Evolutionary conservation across 2,888 invertebrate genomes (phyloP).

Genomic region (Hipparchia sbordonii): DNA sequence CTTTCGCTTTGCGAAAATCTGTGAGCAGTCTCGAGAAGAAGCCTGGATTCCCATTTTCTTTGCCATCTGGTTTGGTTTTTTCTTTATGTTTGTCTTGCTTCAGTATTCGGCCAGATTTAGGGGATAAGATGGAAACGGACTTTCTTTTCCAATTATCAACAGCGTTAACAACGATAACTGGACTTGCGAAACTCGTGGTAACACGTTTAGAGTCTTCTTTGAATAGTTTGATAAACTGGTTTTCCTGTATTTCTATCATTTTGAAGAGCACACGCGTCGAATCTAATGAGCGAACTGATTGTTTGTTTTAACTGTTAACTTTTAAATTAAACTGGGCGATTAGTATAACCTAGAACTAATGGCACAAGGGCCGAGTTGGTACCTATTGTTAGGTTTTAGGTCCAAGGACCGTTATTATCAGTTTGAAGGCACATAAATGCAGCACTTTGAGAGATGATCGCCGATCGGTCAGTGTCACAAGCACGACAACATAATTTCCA

Average conservation of each 20-base stretch:
- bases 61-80: conserved; percentile 33
- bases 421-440: conserved; percentile 40
- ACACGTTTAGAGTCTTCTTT: conserved; percentile 62
- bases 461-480: background rate
- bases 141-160: conserved; percentile 63
- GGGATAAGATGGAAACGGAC: conserved; percentile 66
- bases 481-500: conserved; percentile 1
- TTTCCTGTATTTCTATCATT: conserved; percentile 60
- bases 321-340: conserved; percentile 31
- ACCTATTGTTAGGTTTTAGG: conserved; percentile 34
- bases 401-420: conserved; percentile 41
- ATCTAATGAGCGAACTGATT: conserved; percentile 28
- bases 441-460: conserved; percentile 16
- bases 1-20: conserved; percentile 64
- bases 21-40: conserved; percentile 63
- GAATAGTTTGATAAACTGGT: conserved; percentile 54
- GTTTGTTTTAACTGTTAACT: conserved; percentile 30
- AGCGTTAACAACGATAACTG: conserved; percentile 48
- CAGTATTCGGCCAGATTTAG: conserved; percentile 63
- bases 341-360: conserved; percentile 37
- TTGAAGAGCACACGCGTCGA: conserved; percentile 47
- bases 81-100: conserved; percentile 41
- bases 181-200: conserved; percentile 55
- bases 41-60: conserved; percentile 41
- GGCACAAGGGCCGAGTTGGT: conserved; percentile 40